These are phyloP conservation scores for Exephanes ischioxanthus DNA, from an alignment of 2,888 invertebrate genomes.

Conservation along the genomic window DNA sequence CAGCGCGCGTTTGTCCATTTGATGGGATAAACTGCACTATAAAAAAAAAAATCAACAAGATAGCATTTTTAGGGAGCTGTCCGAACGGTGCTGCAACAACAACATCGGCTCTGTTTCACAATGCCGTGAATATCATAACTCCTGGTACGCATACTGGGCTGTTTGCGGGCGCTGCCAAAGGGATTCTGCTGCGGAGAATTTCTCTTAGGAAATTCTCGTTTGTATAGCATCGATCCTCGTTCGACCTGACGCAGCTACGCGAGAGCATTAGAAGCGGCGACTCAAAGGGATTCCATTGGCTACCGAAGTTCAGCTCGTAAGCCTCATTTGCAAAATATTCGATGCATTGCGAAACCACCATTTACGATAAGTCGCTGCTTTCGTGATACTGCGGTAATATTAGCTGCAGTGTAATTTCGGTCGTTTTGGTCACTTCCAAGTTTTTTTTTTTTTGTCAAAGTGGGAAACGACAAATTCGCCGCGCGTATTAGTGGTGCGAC, in stretches of 20 bases:
- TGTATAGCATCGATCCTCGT: slow-evolving; percentile 25
- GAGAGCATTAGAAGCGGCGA: slow-evolving; percentile 9
- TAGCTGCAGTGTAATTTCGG: neutral
- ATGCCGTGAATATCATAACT: slow-evolving; percentile 52
- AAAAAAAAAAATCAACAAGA: neutral
- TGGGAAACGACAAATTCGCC: neutral
- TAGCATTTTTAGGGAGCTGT: neutral
- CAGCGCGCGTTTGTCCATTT: neutral
- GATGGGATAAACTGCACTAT: neutral
- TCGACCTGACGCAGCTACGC: slow-evolving; percentile 3
- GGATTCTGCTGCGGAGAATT: slow-evolving; percentile 14
- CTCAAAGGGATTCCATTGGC: slow-evolving; percentile 21
- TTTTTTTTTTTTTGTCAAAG: too few species aligned
- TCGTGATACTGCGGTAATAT: neutral
- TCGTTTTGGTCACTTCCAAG: too few species aligned
- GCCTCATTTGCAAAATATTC: slow-evolving; percentile 22
- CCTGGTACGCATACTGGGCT: slow-evolving; percentile 20
- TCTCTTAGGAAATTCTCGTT: slow-evolving; percentile 39
- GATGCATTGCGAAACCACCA: neutral
- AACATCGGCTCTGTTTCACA: slow-evolving; percentile 12
- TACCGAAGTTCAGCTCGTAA: slow-evolving; percentile 8
- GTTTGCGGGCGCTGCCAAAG: slow-evolving; percentile 23
- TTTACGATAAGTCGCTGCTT: neutral
- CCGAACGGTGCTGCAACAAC: neutral
- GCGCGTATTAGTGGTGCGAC: neutral